A percentile compares a stretch with the other conserved stretches of the same genome.
Evolutionary conservation across 2,888 invertebrate species (phyloP).

Genomic region (Smittia sp.): DNA sequence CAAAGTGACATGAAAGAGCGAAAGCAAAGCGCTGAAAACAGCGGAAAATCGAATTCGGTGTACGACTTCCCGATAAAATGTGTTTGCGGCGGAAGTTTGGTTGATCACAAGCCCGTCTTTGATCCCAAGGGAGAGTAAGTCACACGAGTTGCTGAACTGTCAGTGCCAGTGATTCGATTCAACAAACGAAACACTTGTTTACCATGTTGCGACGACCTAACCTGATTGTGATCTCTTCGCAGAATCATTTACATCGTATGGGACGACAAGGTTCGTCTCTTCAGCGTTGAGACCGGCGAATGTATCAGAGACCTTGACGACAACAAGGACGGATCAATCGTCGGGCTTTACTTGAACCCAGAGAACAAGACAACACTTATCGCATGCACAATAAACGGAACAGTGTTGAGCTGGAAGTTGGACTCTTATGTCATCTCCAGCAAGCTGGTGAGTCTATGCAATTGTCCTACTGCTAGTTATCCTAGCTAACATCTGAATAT

Average conservation of each 20-base stretch:
- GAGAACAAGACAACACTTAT: constrained; percentile 54
- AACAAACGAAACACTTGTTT: background rate
- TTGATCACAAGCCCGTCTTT: constrained; percentile 61
- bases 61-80: background rate
- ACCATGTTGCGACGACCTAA: constrained; percentile 28
- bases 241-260: constrained; percentile 63
- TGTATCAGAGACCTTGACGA: constrained; percentile 60
- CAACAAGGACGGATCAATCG: constrained; percentile 54
- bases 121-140: constrained; percentile 63
- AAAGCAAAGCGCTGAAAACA: background rate
- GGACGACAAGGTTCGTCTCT: constrained; percentile 61
- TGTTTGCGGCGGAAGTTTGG: constrained; percentile 59
- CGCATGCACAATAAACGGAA: constrained; percentile 59
- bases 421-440: constrained; percentile 56
- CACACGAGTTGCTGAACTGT: constrained; percentile 32
- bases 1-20: background rate
- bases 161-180: background rate
- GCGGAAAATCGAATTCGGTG: background rate
- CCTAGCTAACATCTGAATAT: background rate
- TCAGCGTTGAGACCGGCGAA: constrained; percentile 64
- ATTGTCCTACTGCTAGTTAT: constrained; percentile 2
- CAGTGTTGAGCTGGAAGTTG: constrained; percentile 63
- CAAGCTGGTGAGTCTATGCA: constrained; percentile 54
- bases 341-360: constrained; percentile 56
- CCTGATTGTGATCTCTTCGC: constrained; percentile 43